phyloP scores from a whole-genome alignment of 2,888 invertebrate genomes.

The Taphrorychus bicolor region DNA sequence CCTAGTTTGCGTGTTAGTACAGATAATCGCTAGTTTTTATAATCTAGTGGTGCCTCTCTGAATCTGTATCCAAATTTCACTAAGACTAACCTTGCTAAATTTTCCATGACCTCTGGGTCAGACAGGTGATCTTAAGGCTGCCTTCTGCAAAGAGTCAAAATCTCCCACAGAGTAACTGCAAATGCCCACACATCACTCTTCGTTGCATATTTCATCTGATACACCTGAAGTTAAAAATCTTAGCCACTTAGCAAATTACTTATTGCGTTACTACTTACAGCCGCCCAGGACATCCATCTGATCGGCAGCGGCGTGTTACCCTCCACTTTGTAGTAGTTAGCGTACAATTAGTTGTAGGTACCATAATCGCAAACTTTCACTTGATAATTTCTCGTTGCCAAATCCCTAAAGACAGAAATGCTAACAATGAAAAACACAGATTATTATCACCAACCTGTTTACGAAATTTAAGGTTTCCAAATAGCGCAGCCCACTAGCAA shows the following conservation, averaged over 20 bases:
- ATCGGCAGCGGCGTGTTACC: constrained; percentile 81
- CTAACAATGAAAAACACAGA: too few species aligned
- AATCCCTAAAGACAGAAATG: too few species aligned
- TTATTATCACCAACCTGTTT: constrained; percentile 67
- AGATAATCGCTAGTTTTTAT: too few species aligned
- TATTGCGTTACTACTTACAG: constrained; percentile 62
- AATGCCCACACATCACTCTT: constrained; percentile 93
- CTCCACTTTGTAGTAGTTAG: constrained; percentile 82
- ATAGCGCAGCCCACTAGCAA: constrained; percentile 90
- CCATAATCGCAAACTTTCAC: constrained; percentile 88
- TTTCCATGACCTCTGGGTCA: constrained; percentile 82
- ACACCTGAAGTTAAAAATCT: too few species aligned
- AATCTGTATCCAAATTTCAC: too few species aligned
- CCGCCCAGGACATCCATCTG: constrained; percentile 92
- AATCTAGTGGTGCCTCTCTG: too few species aligned
- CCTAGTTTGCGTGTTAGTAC: too few species aligned
- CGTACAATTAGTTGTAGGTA: constrained; percentile 81
- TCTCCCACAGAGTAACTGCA: constrained; percentile 87
- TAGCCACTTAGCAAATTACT: too few species aligned
- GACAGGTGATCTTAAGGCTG: constrained; percentile 78
- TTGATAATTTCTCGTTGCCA: constrained; percentile 87
- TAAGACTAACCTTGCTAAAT: constrained; percentile 65
- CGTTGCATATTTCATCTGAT: constrained; percentile 70
- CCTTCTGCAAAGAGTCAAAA: constrained; percentile 78
- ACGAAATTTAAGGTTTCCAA: constrained; percentile 88